These are phyloP conservation scores for Holacanthus passer DNA, from an alignment of 2,113 vertebrate genomes.

Conservation along the genomic window DNA sequence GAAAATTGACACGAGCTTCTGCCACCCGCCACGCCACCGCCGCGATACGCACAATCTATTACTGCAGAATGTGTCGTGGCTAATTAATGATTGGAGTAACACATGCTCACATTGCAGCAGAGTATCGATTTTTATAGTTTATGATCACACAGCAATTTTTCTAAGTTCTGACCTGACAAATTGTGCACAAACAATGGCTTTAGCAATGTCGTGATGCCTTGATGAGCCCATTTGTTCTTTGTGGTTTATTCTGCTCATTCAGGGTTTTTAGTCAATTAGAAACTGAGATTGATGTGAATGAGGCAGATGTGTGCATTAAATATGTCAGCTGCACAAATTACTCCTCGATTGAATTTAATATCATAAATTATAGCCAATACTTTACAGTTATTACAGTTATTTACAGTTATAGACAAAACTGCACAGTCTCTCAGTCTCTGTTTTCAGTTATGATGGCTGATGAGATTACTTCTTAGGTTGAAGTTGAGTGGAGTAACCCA, in stretches of 20 bases:
- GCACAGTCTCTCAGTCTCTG: no score
- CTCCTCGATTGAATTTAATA: not conserved
- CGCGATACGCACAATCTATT: conserved; percentile 16
- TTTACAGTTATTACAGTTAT: no score
- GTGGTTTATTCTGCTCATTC: not conserved
- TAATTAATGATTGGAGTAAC: conserved; percentile 27
- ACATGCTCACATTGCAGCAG: not conserved
- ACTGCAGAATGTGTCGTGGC: not conserved
- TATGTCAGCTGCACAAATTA: not conserved
- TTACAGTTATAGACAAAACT: no score
- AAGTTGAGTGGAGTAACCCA: not conserved
- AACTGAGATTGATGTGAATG: not conserved
- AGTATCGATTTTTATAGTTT: not conserved
- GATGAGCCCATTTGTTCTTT: not conserved
- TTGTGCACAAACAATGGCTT: not conserved
- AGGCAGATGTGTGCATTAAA: not conserved
- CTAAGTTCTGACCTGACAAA: no score
- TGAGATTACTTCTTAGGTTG: not conserved
- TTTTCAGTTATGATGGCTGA: no score
- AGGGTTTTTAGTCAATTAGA: not conserved
- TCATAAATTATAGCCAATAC: not conserved
- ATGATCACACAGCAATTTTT: no score
- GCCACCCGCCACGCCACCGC: not conserved
- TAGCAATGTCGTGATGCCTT: not conserved
- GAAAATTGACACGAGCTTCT: conserved; percentile 4